A percentile compares a stretch with the other conserved stretches of the same genome.
Evolutionary conservation across 2,113 vertebrate genomes (phyloP).

Genomic region (Mobula hypostoma): DNA sequence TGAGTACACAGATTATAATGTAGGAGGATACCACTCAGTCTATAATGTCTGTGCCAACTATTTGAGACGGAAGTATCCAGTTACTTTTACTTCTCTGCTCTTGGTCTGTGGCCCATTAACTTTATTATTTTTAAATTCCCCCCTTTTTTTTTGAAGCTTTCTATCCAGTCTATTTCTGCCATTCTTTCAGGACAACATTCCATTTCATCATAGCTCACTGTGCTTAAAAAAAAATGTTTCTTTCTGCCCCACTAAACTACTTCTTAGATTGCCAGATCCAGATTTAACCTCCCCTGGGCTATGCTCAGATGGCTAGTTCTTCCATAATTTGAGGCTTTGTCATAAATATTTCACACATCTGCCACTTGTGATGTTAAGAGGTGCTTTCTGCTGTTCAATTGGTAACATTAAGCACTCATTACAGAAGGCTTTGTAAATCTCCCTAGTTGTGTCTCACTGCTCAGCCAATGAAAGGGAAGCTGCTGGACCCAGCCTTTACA

Average conservation of each 20-base stretch:
- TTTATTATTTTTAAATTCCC: neutral
- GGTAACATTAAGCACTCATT: constrained; percentile 13
- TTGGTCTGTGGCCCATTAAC: neutral
- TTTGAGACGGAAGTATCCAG: neutral
- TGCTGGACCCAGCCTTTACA: neutral
- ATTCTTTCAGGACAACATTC: neutral
- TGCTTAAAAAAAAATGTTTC: neutral
- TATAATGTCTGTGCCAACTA: neutral
- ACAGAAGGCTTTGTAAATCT: neutral
- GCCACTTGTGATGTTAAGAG: constrained; percentile 21
- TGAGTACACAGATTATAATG: neutral
- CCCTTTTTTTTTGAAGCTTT: neutral
- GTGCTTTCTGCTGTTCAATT: constrained; percentile 19
- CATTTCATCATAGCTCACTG: neutral
- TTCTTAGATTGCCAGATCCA: no score
- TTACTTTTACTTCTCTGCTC: no score
- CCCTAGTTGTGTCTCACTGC: neutral
- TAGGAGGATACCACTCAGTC: neutral
- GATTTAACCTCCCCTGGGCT: neutral
- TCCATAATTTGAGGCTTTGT: neutral
- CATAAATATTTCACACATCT: constrained; percentile 27
- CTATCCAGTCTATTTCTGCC: neutral
- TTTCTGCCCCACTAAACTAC: neutral
- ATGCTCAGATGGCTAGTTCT: neutral
- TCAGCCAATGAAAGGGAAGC: neutral